Base-by-base conservation (phyloP, 2,888 invertebrate species). In the Aleiodes testaceus region DNA sequence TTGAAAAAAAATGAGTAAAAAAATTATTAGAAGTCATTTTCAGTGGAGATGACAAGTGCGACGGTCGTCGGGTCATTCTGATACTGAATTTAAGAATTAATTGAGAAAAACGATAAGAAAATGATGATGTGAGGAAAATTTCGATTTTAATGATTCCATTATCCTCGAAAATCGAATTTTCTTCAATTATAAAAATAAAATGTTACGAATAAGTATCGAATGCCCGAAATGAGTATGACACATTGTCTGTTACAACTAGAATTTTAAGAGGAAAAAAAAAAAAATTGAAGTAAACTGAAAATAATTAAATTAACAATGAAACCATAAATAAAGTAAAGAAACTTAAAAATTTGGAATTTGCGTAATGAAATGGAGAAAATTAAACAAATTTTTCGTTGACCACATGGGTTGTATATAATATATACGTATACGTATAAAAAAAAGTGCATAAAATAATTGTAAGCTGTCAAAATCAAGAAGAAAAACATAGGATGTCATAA, bases 401-500 rank as follows among this genome's bases (percentile, higher is more conserved):
- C 75, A 77, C 81, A 81, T 73, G 69, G 36, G 79, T 77, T 81
- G 82, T 80, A 74, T 80, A 79, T 77, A 77, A 76, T 80, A 81
- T 79, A 78, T 76, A 66, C 70, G 63, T 71, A 68, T 72, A 71
- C 72, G 70, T 74, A 69, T 68, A 49, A 26, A 36, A 36, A 44
- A 44, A 55, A 65, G 79, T 78, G 81, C 79, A 82, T 83, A 79
- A 36, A 63, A 79, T 80, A 80, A 78, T 59, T 82, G 82, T 84
- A 85, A 85, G 82, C 82, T 85, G 83, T 85, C 84, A 80, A 81
- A 83, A 55, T 14, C 9, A 26, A 42, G 16, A 36, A 26, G 26
- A 26, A 30, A 14, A 26, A 55, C 11, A 55, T 85, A 85, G 84
- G 81, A 82, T 85, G 84, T 85, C 84, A 82, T 83, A 82, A 82